Evolutionary conservation across 2,888 invertebrate genomes (phyloP), one percentile per base, ranked within the genome.

Genomic region (Sericinus montela): DNA sequence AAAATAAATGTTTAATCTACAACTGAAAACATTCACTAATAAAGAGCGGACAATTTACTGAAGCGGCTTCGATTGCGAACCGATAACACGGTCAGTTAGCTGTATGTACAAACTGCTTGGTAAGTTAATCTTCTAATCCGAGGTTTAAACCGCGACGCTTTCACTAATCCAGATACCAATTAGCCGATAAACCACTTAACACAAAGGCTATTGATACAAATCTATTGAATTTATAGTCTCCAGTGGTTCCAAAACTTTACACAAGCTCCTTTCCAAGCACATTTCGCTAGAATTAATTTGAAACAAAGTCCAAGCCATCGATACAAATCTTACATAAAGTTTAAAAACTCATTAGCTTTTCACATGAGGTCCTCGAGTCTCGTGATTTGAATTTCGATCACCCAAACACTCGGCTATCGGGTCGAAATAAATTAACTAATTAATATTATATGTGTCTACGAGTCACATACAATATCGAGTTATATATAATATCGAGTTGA

Each of bases 181-280:
- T 82, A 81, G 69, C 61, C 67, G 68, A 63, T 77, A 74, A 84
- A 80, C 82, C 81, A 80, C 77, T 84, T 84, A 80, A 69, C 69
- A 67, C 63, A 76, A 75, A 72, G 66, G 62, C 72, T 67, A 72
- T 72, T 78, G 69, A 60, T 63, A 73, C 62, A 70, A 73, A 69
- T 70, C 62, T 67, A 63, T 60, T 14, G 45, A 54, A 44, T 48
- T 51, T 23, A 2, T 48, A 45, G 65, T 51, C 7, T 29, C 16
- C 16, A 30, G 60, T 51, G 75, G 60, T 58, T 67, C 58, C 59
- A 63, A 75, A 79, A 74, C 59, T 74, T 25, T 25, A 6, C 25
- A 25, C 19, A 19, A 19, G 19, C 5, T 19, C n/a, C n/a, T n/a
- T n/a, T n/a, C n/a, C n/a, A n/a, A n/a, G n/a, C n/a, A n/a, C n/a